These are phyloP conservation scores for Clarias fuscus DNA, from an alignment of 2,797 vertebrate genomes.

Conservation along the genomic window DNA sequence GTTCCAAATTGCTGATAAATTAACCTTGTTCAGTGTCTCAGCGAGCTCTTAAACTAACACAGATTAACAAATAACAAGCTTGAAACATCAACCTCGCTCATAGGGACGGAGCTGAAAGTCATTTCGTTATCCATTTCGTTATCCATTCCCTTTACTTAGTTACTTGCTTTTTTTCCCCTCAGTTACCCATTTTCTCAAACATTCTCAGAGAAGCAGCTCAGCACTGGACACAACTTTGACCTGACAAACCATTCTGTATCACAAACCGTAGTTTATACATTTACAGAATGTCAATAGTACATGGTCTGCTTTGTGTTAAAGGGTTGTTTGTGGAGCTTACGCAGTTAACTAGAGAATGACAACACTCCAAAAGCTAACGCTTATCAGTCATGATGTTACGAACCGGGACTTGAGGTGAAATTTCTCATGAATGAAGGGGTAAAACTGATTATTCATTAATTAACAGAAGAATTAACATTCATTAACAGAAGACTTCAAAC, in stretches of 20 bases:
- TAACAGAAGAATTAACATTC: too few relatives aligned
- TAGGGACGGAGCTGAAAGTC: background rate
- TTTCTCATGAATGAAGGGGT: too few relatives aligned
- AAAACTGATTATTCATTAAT: too few relatives aligned
- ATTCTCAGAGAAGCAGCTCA: background rate
- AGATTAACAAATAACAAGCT: background rate
- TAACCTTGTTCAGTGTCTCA: background rate
- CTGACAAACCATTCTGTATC: background rate
- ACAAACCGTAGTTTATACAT: background rate
- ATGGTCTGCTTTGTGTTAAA: background rate
- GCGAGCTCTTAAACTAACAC: background rate
- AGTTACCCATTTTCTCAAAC: conserved; percentile 4
- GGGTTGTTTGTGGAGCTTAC: background rate
- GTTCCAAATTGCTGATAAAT: background rate
- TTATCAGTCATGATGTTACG: background rate
- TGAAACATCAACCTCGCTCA: background rate
- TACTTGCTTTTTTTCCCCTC: background rate
- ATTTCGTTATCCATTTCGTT: background rate
- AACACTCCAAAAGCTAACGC: background rate
- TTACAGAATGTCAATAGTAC: conserved; percentile 18
- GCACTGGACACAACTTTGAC: background rate
- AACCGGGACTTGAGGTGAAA: too few relatives aligned
- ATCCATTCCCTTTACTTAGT: background rate
- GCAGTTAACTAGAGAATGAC: background rate
- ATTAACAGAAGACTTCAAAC: too few relatives aligned